Conservation (phyloP, 2,888 invertebrate species). For the Dryadula phaetusa region DNA sequence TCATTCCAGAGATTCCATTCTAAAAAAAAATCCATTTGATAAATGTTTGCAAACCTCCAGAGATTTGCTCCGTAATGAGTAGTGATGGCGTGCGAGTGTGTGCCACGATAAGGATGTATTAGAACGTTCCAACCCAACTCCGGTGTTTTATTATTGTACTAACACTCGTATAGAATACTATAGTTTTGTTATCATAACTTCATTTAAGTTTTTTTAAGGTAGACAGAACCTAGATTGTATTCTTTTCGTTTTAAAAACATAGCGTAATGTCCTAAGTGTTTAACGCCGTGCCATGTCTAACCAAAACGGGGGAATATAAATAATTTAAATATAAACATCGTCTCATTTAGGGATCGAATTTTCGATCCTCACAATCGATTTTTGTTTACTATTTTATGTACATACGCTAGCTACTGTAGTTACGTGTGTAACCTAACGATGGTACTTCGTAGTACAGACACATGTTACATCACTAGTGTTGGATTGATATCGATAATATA, state of each 20-base stretch:
- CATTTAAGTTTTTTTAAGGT: too few relatives aligned
- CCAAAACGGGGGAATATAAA: neutral
- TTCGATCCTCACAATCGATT: neutral
- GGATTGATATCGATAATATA: slow-evolving; percentile 54
- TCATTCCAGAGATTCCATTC: slow-evolving; percentile 30
- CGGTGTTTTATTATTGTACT: slow-evolving; percentile 83
- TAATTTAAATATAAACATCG: neutral
- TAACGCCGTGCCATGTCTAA: too few relatives aligned
- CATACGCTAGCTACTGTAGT: neutral
- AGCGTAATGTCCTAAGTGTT: too few relatives aligned
- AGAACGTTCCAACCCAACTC: slow-evolving; percentile 79
- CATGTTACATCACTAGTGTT: slow-evolving; percentile 82
- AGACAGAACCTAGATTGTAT: too few relatives aligned
- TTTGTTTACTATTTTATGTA: neutral
- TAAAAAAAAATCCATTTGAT: slow-evolving; percentile 49
- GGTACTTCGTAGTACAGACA: slow-evolving; percentile 35
- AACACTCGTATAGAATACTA: slow-evolving; percentile 57
- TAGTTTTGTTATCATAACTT: too few relatives aligned
- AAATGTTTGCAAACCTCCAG: slow-evolving; percentile 47
- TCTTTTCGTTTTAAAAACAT: too few relatives aligned
- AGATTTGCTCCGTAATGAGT: slow-evolving; percentile 47
- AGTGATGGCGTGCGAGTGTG: slow-evolving; percentile 54
- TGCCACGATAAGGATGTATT: slow-evolving; percentile 81
- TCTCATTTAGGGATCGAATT: neutral
- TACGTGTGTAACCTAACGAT: neutral